Evolutionary conservation across 2,113 vertebrate species (phyloP).

Genomic region (Hippocampus comes): DNA sequence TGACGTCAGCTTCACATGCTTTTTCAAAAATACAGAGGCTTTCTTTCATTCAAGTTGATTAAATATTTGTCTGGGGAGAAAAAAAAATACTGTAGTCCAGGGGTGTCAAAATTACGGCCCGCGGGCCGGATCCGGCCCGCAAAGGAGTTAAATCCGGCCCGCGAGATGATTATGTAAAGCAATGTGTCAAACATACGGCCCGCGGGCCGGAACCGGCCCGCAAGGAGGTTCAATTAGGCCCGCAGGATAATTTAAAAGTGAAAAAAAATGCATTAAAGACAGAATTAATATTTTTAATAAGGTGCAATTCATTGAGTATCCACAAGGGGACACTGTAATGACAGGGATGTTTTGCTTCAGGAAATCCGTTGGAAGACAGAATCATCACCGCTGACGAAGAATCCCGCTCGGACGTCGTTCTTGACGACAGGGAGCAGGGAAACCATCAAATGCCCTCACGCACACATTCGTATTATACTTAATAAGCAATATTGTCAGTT

Average conservation of each 20-base stretch:
- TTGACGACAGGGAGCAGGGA: constrained; percentile 59
- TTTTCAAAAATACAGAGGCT: background rate
- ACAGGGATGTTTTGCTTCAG: constrained; percentile 45
- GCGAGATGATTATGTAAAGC: too few species aligned
- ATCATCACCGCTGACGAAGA: constrained; percentile 55
- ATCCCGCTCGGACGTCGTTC: constrained; percentile 55
- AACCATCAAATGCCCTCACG: background rate
- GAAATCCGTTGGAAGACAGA: constrained; percentile 53
- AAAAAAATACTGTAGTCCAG: background rate
- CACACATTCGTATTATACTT: background rate
- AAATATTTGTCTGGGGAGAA: background rate
- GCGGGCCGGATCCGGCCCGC: too few species aligned
- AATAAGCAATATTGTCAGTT: background rate
- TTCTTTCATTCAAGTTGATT: background rate
- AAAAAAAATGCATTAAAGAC: too few species aligned
- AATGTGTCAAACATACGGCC: too few species aligned
- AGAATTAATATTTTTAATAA: too few species aligned
- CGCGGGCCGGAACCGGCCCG: too few species aligned
- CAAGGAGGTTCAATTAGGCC: too few species aligned
- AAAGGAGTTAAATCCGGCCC: too few species aligned
- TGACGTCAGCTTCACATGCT: background rate
- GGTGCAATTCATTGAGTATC: too few species aligned
- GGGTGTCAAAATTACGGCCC: too few species aligned
- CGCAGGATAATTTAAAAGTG: too few species aligned
- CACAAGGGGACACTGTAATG: too few species aligned